Base-by-base conservation (phyloP, 1,140 invertebrate species). In the Pogonus chalceus region DNA sequence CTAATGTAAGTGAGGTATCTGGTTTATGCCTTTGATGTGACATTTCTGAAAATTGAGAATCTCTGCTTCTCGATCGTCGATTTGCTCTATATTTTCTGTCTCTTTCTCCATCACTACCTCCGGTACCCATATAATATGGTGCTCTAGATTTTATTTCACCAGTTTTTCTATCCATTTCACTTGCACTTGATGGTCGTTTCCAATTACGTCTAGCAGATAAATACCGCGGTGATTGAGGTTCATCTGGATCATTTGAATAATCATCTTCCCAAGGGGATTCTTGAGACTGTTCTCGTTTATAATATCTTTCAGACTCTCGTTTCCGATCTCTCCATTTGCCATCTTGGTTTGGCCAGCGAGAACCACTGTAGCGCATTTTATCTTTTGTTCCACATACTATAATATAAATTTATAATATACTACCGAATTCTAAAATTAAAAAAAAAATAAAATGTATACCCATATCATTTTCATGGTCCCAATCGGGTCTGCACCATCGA, bases 181-280 rank as follows among this genome's bases (percentile, higher is more conserved):
- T 73, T 0, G 81, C 80, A 62, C 81, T 82, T 35, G 77, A 79
- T 0, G 81, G 81, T 55, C 81, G 69, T 58, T 81, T 81, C 60
- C 76, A 79, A 56, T 76, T 77, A 55, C 79, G 69, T 24, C 77
- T 79, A 2, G 76, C 69, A 9, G 73, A 60, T 23, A 70, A 20
- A 60, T 76, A 73, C 56, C 74, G 65, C 2, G 69, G 62, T 2
- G 65, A 60, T 24, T 58, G 56, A 22, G 68, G 60, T 51, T 74
- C 73, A 37, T 69, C 66, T 1, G 60, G 51, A 24, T 67, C 64
- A 52, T 66, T 72, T 16, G 56, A 56, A 50, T 63, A 67, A 48
- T 79, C 76, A 23, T 77, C 76, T 65, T 79, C 77, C 77, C 77
- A 78, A 18, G 76, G 75, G 54, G 75, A 76, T 48, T 74, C 69